Percentiles rank a stretch among this genome's conserved stretches.
Conservation (phyloP, 1,140 invertebrate species). For the Ridgeia piscesae region DNA sequence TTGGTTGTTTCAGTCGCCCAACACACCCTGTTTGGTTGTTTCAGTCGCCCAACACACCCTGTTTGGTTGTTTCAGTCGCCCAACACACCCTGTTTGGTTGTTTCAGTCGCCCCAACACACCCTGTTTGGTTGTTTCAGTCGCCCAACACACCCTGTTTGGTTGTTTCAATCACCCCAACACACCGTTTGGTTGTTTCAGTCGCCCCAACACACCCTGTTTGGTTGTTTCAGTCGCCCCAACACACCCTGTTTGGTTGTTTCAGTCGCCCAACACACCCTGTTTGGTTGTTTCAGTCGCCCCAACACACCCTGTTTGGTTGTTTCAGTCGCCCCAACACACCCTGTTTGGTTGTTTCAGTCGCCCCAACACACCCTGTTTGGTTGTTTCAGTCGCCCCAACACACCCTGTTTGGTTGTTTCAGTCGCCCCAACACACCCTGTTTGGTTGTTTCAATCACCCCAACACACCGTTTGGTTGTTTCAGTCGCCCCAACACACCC, state of each 20-base stretch:
- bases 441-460: too few relatives aligned
- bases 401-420: constrained; percentile 68
- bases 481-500: constrained; percentile 78
- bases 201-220: constrained; percentile 84
- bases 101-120: constrained; percentile 77
- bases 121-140: not conserved
- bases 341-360: too few relatives aligned
- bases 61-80: too few relatives aligned
- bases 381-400: constrained; percentile 67
- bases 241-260: not conserved
- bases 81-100: too few relatives aligned
- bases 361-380: too few relatives aligned
- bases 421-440: not conserved
- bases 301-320: constrained; percentile 78
- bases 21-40: too few relatives aligned
- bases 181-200: constrained; percentile 49
- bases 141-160: not conserved
- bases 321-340: not conserved
- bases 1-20: constrained; percentile 61
- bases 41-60: not conserved
- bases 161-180: too few relatives aligned
- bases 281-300: constrained; percentile 60
- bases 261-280: too few relatives aligned
- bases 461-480: constrained; percentile 23
- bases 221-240: too few relatives aligned